Evolutionary conservation across 1,140 invertebrate species (phyloP).

Genomic region (Drosophila paulistorum): DNA sequence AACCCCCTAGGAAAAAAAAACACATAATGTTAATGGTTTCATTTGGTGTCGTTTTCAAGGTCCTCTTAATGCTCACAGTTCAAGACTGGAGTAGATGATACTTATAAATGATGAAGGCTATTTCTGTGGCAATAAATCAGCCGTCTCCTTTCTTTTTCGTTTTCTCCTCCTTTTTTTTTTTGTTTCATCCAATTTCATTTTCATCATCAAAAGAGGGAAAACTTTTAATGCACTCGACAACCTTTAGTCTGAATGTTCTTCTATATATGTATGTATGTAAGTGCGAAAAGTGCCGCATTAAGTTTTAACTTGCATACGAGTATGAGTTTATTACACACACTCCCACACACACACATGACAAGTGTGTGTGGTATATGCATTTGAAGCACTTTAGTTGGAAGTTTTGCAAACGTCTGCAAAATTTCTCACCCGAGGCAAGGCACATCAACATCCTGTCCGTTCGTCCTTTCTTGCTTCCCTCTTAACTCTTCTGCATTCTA

Average conservation of each 20-base stretch:
- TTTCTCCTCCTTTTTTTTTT: not conserved
- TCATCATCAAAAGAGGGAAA: slow-evolving; percentile 1
- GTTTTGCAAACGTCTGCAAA: slow-evolving; percentile 11
- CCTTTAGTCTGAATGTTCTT: slow-evolving; percentile 12
- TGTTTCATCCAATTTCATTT: not conserved
- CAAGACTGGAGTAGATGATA: not conserved
- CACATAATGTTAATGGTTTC: slow-evolving; percentile 23
- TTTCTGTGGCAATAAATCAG: slow-evolving; percentile 34
- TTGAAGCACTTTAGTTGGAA: slow-evolving; percentile 4
- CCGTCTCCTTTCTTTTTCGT: not conserved
- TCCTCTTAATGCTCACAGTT: slow-evolving; percentile 19
- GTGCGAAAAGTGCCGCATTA: slow-evolving; percentile 38
- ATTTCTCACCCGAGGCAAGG: slow-evolving; percentile 4
- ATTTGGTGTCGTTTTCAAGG: slow-evolving; percentile 35
- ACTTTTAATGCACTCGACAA: slow-evolving; percentile 46
- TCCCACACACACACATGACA: not conserved
- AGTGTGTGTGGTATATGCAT: not conserved
- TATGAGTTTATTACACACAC: not conserved
- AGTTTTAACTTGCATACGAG: slow-evolving; percentile 15
- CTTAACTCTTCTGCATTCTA: no score
- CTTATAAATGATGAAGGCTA: slow-evolving; percentile 2
- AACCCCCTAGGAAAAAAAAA: not conserved
- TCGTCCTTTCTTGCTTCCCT: no score
- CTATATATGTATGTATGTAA: not conserved
- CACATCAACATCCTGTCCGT: not conserved